Base-by-base conservation (phyloP, 2,113 vertebrate genomes). In the Plecotus auritus region DNA sequence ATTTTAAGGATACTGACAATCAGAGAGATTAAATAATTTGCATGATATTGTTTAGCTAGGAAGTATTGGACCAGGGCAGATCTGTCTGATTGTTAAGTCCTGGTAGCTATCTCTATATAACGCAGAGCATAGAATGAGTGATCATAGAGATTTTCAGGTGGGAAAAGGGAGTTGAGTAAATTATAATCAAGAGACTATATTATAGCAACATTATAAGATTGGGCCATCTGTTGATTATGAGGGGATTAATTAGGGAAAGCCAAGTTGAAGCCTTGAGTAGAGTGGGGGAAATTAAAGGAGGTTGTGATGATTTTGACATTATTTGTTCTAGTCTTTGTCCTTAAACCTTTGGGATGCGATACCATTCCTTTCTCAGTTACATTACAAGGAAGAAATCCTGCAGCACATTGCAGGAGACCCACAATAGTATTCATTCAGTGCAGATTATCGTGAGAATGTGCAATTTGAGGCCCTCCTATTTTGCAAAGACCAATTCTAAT, bases 381-480 rank as follows among this genome's bases (percentile, higher is more conserved):
- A 49, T 94, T 82, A 93, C 26, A 30, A 91, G 64, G 18, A 59
- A 89, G 74, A 89, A 96, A 80, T 96, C 49, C 37, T 56, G 4
- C 22, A 88, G 28, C 40, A 74, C 45, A 26, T 78, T 88, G 56
- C 54, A 22, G 64, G 86, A 94, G 78, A 64, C 20, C 17, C 37
- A 89, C 70, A 86, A 35, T 47, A 37, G 26, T 74, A 61, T 91
- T 96, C 89, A 94, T 78, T 72, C 64, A 88, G 23, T 81, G 56
- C 32, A 84, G 35, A 96, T 95, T 94, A 96, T n/a, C 89, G 80
- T 94, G 91, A 87, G 83, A 96, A 95, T 96, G 74, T 91, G 74
- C 18, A 51, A 90, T 59, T 83, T 51, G 83, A 96, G 89, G 89
- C 89, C 23, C 80, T 97, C 73, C 84, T 95, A 81, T 91, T 96